These are phyloP conservation scores for Silurus aristotelis DNA, from an alignment of 2,797 vertebrate genomes.

Conservation along the genomic window DNA sequence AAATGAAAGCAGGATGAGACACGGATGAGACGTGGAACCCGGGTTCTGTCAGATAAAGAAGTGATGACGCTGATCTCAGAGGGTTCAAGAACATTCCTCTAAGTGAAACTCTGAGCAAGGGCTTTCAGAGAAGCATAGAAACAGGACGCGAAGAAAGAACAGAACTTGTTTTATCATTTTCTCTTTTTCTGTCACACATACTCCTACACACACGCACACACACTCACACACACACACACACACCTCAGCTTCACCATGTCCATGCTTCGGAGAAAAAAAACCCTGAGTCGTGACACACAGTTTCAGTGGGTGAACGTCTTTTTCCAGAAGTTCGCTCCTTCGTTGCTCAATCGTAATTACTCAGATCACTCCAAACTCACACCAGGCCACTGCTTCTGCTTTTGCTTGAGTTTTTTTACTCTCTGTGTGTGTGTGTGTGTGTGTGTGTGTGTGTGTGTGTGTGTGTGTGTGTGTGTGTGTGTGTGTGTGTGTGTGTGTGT, in stretches of 20 bases:
- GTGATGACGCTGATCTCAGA: not conserved
- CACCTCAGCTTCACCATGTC: conserved; percentile 51
- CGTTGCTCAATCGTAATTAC: not conserved
- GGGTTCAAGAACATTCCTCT: not conserved
- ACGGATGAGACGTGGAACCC: not conserved
- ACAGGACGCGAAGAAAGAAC: not conserved
- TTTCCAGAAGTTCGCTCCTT: conserved; percentile 59
- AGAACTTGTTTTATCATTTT: not conserved
- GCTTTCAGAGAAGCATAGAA: conserved; percentile 3
- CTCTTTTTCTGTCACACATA: conserved; percentile 18
- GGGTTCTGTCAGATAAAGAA: not conserved
- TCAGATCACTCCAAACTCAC: conserved; percentile 21
- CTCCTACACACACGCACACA: conserved; percentile 18
- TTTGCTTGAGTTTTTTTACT: conserved; percentile 6
- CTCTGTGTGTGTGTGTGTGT: conserved; percentile 60
- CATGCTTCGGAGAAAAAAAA: conserved; percentile 39
- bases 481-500: conserved; percentile 51
- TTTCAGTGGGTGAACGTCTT: conserved; percentile 54
- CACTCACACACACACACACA: conserved; percentile 24
- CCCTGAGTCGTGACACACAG: conserved; percentile 44
- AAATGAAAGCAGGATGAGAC: not conserved
- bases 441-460: conserved; percentile 44
- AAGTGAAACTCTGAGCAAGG: not conserved
- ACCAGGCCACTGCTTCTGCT: not conserved
- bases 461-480: conserved; percentile 59